These are phyloP conservation scores for Chymomyza fuscimana DNA, from an alignment of 2,888 invertebrate species.

Conservation along the genomic window DNA sequence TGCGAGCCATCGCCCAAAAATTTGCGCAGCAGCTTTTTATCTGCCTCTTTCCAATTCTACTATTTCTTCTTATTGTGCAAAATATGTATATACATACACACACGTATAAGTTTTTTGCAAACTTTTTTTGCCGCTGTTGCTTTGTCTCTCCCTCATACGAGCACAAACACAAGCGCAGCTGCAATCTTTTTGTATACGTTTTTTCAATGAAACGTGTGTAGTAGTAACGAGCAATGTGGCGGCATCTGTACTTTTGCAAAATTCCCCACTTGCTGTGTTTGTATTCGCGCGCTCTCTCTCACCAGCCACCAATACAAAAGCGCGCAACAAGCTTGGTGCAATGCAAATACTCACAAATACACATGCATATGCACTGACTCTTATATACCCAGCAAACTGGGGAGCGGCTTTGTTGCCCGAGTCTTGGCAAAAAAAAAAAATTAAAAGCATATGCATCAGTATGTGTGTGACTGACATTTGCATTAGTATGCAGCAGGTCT, in stretches of 20 bases:
- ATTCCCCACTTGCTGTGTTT: conserved; percentile 31
- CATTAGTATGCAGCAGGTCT: conserved; percentile 12
- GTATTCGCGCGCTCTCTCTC: conserved; percentile 4
- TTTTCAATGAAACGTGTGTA: conserved; percentile 68
- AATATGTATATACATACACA: too few relatives aligned
- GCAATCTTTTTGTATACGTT: conserved; percentile 37
- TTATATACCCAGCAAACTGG: conserved; percentile 26
- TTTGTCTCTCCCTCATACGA: conserved; percentile 16
- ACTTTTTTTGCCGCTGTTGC: conserved; percentile 23
- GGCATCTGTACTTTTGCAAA: conserved; percentile 69
- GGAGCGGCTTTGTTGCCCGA: conserved; percentile 37
- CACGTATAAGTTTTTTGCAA: conserved; percentile 20
- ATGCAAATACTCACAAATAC: conserved; percentile 33
- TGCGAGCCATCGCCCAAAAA: conserved; percentile 67
- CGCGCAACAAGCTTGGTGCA: conserved; percentile 72
- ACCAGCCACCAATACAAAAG: background rate
- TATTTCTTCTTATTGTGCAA: conserved; percentile 17
- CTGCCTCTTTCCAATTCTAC: conserved; percentile 24
- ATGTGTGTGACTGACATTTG: conserved; percentile 1
- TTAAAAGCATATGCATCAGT: conserved; percentile 34
- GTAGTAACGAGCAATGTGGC: conserved; percentile 66
- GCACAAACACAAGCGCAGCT: conserved; percentile 29
- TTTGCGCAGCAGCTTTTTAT: conserved; percentile 72
- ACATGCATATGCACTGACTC: conserved; percentile 17
- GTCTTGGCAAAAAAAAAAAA: conserved; percentile 28